Base-by-base conservation (phyloP, 2,113 vertebrate genomes). In the Phaethornis superciliosus region DNA sequence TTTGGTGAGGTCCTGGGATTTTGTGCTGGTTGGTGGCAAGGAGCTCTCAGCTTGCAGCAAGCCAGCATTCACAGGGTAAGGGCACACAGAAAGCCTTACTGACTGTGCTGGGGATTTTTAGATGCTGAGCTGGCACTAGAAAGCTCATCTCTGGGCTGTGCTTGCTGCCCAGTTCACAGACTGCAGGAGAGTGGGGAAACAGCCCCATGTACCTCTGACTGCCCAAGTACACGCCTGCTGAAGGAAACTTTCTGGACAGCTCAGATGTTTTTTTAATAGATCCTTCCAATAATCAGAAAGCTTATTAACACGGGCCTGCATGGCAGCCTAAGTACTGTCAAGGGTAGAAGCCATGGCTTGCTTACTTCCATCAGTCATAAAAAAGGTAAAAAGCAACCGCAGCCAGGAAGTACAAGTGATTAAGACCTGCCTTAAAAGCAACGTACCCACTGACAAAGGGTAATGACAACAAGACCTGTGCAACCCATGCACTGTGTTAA, bases 171-270 rank as follows among this genome's bases (percentile, higher is more conserved):
- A 27, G 12, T n/a, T 47, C n/a, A 8, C 37, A 28, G 70, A 13
- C 17, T 9, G 3, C 8, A 12, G 8, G 28, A 23, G 18, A 40
- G 24, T 1, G 28, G 21, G n/a, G 20, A 54, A 20, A 30, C n/a
- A 44, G 58, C 28, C 32, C 44, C 1, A 0, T 2, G 10, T 18
- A 12, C 26, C 1, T 0, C 27, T 10, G 33, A 17, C 16, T 44
- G 28, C 22, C 44, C 21, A 37, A 26, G 42, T 33, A 35, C 28
- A 6, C 6, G 30, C 26, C 65, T 5, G 49, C 49, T 32, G 69
- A 54, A 81, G 70, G 33, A 49, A 71, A 35, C 22, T 64, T 65
- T 59, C 76, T 70, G 37, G 26, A 27, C 35, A 75, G 32, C 30
- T 74, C n/a, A 8, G 7, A 12, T 19, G 18, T 2, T 55, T 15